Evolutionary conservation across 2,888 invertebrate genomes (phyloP), one percentile per base, ranked within the genome.

Genomic region (Netelia inedita): DNA sequence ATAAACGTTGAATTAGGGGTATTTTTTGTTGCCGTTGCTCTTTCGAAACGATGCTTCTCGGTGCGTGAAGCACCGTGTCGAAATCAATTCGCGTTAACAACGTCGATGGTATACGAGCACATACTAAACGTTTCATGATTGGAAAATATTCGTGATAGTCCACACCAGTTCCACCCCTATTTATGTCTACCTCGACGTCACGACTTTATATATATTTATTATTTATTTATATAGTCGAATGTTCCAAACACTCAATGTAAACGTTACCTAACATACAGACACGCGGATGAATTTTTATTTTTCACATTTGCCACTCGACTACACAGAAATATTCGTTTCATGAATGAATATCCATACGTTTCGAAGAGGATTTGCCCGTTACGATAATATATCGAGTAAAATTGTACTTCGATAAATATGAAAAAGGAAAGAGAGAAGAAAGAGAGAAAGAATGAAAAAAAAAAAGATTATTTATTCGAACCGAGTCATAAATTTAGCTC

Each of bases 1-100:
- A 93, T 92, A 91, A 92, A 92, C 91, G 92, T 91, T 88, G 90
- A 89, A 92, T 92, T 91, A 91, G 90, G 92, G 93, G 28, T 92
- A 93, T 93, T 93, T 93, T 93, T 93, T 91, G 91, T 91, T 92
- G 91, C 91, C 90, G 90, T 93, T 92, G 92, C 92, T 91, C 28
- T 28, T 28, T 28, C 28, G 28, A 28, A 28, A 28, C 28, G 28
- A 2, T 28, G 28, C 2, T 28, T 28, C 28, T 28, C 28, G 28
- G 5, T 28, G 28, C 28, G 28, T 91, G 92, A 92, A 93, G 92
- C 91, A 89, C 88, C 87, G 89, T 83, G 89, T 89, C 90, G 91
- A 92, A 92, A 92, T 93, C 92, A 93, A 93, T 93, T 92, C 91
- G 89, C 90, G 88, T 87, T 87, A 88, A 85, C 83, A 86, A 88